Evolutionary conservation across 2,888 invertebrate genomes (phyloP).

Genomic region (Pyrrhopygopsis socrates): DNA sequence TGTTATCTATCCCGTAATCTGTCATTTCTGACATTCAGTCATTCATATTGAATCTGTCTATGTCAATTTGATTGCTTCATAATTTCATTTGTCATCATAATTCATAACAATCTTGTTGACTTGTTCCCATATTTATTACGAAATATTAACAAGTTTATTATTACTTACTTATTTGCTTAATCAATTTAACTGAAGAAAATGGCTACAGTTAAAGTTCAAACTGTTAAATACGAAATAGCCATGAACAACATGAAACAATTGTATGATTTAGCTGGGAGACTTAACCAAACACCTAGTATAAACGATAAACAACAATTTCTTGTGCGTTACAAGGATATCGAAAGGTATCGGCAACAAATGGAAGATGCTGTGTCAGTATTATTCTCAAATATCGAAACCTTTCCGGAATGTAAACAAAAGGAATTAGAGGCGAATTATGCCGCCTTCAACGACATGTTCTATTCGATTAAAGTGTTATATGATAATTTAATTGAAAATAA

Average conservation of each 20-base stretch:
- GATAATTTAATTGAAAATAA: neutral
- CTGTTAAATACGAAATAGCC: neutral
- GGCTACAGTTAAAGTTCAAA: neutral
- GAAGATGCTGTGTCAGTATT: conserved; percentile 15
- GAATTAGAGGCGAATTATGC: neutral
- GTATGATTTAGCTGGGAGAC: neutral
- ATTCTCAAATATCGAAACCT: conserved; percentile 3
- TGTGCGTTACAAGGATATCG: neutral
- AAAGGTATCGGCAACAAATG: neutral
- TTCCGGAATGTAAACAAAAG: neutral
- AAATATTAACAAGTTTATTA: neutral
- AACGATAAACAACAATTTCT: conserved; percentile 1
- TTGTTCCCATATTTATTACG: no score
- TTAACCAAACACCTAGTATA: neutral
- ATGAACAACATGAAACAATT: neutral
- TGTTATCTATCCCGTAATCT: neutral
- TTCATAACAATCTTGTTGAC: no score
- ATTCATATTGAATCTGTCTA: no score
- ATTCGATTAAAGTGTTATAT: conserved; percentile 9
- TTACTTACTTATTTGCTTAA: neutral
- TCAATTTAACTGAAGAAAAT: neutral
- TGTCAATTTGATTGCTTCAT: no score
- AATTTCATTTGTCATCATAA: no score
- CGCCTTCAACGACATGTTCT: conserved; percentile 13
- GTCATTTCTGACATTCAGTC: neutral